Evolutionary conservation across 1,140 invertebrate species (phyloP).

Genomic region (Carcinoscorpius rotundicauda): DNA sequence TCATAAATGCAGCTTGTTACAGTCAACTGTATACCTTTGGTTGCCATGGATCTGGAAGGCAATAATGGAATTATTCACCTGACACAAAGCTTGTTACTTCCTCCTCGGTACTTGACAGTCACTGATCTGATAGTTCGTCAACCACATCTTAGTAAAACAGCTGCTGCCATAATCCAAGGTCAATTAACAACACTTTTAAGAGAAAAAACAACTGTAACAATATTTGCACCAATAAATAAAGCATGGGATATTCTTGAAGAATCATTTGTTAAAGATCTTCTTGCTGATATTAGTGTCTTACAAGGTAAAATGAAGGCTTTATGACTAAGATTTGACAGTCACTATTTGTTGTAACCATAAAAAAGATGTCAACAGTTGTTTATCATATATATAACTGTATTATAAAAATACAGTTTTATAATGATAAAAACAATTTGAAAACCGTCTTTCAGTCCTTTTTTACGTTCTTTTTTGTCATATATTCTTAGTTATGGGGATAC

Average conservation of each 20-base stretch:
- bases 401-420: too few species aligned
- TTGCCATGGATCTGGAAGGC: conserved; percentile 8
- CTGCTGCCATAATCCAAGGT: neutral
- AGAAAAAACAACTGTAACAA: conserved; percentile 3
- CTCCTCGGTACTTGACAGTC: neutral
- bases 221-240: conserved; percentile 10
- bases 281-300: conserved; percentile 6
- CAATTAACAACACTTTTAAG: conserved; percentile 5
- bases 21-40: conserved; percentile 8
- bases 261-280: conserved; percentile 3
- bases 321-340: too few species aligned
- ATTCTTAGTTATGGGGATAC: too few species aligned
- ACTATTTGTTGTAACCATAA: too few species aligned
- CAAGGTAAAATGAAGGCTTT: conserved; percentile 2
- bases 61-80: conserved; percentile 11
- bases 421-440: too few species aligned
- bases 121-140: conserved; percentile 1
- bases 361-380: too few species aligned
- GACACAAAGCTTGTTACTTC: conserved; percentile 8
- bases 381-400: too few species aligned
- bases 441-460: too few species aligned
- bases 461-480: too few species aligned
- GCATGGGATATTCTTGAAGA: conserved; percentile 5
- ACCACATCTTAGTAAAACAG: conserved; percentile 1
- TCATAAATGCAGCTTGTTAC: conserved; percentile 1